A percentile compares a stretch with the other conserved stretches of the same genome.
Evolutionary conservation across 2,888 invertebrate genomes (phyloP).

Genomic region (Morpho deidamia): DNA sequence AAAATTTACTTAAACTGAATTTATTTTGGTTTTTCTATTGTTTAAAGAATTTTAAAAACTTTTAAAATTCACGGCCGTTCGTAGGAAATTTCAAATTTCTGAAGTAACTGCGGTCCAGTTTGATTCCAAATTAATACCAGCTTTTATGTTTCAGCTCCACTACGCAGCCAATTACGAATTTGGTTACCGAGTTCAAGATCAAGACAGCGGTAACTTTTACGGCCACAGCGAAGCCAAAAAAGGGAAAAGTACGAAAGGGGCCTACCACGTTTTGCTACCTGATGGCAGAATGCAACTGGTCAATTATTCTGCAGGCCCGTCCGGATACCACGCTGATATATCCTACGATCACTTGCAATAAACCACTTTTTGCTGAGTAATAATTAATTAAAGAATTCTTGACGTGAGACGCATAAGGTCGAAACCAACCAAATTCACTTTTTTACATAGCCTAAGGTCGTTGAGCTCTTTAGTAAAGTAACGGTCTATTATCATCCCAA

Average conservation of each 20-base stretch:
- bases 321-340: conserved; percentile 88
- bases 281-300: conserved; percentile 89
- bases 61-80: too few species aligned
- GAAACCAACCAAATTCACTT: too few species aligned
- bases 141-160: conserved; percentile 65
- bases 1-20: too few species aligned
- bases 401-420: too few species aligned
- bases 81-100: too few species aligned
- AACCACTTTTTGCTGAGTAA: too few species aligned
- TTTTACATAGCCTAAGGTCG: too few species aligned
- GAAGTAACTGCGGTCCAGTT: neutral
- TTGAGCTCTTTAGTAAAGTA: too few species aligned
- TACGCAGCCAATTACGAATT: conserved; percentile 82
- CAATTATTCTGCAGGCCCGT: conserved; percentile 85
- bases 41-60: too few species aligned
- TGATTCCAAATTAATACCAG: neutral
- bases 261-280: conserved; percentile 87
- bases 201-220: conserved; percentile 84
- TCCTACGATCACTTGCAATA: conserved; percentile 73
- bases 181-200: conserved; percentile 85
- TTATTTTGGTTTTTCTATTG: too few species aligned
- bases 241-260: conserved; percentile 83
- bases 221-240: conserved; percentile 86
- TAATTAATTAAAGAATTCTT: too few species aligned
- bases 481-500: too few species aligned